A percentile compares a stretch with the other conserved stretches of the same genome.
These are phyloP conservation scores for Cryptophagus acutangulus DNA, from an alignment of 2,888 invertebrate genomes.

Conservation along the genomic window DNA sequence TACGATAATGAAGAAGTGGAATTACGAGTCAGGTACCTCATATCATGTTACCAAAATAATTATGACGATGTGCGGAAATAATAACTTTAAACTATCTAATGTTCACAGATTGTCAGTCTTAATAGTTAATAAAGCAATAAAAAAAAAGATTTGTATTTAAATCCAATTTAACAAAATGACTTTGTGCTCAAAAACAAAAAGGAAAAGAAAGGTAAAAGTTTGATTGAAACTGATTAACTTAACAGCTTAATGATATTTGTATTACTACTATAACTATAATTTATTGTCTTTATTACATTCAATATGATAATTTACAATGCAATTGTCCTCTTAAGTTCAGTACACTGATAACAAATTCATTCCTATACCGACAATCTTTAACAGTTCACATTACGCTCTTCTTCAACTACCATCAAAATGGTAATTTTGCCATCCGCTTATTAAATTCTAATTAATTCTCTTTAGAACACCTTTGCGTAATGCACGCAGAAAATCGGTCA, in stretches of 20 bases:
- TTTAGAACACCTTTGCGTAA: slow-evolving; percentile 60
- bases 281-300: slow-evolving; percentile 24
- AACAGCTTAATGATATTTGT: slow-evolving; percentile 1
- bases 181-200: not conserved
- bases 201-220: too few relatives aligned
- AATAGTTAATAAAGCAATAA: not conserved
- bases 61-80: too few relatives aligned
- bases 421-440: too few relatives aligned
- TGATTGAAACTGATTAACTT: not conserved
- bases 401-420: too few relatives aligned
- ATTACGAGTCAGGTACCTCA: too few relatives aligned
- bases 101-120: not conserved
- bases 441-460: too few relatives aligned
- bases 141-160: too few relatives aligned
- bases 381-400: not conserved
- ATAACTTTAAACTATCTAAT: too few relatives aligned
- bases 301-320: slow-evolving; percentile 18
- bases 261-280: slow-evolving; percentile 19
- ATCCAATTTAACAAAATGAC: not conserved
- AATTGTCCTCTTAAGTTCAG: slow-evolving; percentile 7
- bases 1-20: too few relatives aligned
- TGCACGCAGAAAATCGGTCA: slow-evolving; percentile 60
- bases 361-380: not conserved
- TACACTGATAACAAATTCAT: slow-evolving; percentile 1
- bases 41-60: too few relatives aligned